Evolutionary conservation across 2,113 vertebrate genomes (phyloP).

Genomic region (Podocnemis expansa): DNA sequence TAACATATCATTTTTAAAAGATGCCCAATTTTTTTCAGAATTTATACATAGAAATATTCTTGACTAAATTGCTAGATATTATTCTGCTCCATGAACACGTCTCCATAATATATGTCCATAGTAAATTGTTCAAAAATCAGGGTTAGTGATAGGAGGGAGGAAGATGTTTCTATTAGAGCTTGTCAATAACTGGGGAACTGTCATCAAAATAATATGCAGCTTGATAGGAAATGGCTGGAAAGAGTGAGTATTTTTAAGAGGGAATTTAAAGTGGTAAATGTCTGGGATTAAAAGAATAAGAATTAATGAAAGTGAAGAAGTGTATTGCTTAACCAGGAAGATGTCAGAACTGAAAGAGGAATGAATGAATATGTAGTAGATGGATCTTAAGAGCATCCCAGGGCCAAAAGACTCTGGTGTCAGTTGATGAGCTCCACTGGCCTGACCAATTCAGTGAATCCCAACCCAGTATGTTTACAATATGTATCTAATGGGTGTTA

Average conservation of each 20-base stretch:
- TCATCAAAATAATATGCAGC: accelerated
- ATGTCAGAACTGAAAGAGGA: neutral
- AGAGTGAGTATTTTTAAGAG: neutral
- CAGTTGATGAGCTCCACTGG: neutral
- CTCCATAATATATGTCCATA: neutral
- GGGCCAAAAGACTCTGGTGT: neutral
- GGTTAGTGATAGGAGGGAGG: neutral
- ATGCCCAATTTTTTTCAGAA: neutral
- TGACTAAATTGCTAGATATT: constrained; percentile 22
- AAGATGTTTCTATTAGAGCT: neutral
- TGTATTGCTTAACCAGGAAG: neutral
- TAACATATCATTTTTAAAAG: neutral
- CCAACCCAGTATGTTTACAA: neutral
- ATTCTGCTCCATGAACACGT: neutral
- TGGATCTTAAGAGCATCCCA: neutral
- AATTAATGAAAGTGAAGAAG: neutral
- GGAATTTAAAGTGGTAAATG: accelerated
- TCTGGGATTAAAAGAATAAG: neutral
- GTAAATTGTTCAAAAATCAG: neutral
- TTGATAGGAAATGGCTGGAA: neutral
- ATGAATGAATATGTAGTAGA: neutral
- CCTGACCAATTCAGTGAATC: neutral
- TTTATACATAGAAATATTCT: constrained; percentile 41
- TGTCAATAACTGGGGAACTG: accelerated
- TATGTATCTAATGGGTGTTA: neutral